Evolutionary conservation across 2,797 vertebrate genomes (phyloP).

Genomic region (Gallinago nigripennis): DNA sequence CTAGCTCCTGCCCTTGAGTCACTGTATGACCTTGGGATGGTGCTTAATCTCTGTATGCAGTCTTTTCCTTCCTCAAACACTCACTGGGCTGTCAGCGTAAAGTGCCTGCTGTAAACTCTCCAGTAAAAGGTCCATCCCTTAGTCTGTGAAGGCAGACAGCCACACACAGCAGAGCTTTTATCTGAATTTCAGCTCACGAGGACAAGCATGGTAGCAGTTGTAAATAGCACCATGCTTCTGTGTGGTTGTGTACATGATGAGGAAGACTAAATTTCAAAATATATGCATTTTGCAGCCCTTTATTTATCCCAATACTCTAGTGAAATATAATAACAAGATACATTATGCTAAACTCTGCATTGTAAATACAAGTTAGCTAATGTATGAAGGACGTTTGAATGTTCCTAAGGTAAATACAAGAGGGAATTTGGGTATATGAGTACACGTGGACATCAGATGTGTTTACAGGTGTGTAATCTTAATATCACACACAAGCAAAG

Average conservation of each 20-base stretch:
- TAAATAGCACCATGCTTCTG: background rate
- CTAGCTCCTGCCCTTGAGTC: background rate
- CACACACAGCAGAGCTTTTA: background rate
- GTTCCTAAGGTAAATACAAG: background rate
- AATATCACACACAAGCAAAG: background rate
- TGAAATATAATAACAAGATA: background rate
- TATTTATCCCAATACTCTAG: background rate
- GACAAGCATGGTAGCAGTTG: accelerated
- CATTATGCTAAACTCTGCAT: background rate
- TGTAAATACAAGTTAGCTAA: background rate
- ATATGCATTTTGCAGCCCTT: background rate
- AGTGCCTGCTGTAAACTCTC: background rate
- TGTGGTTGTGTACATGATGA: background rate
- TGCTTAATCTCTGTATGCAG: background rate
- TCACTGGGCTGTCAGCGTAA: background rate
- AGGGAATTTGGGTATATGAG: background rate
- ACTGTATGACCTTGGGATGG: background rate
- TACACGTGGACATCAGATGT: background rate
- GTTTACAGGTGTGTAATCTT: background rate
- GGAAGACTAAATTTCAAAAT: background rate
- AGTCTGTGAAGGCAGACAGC: background rate
- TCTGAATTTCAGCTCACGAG: background rate
- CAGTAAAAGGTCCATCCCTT: background rate
- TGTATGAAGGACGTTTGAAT: background rate
- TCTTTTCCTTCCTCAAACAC: background rate